These are phyloP conservation scores for Nycticebus coucang DNA, from an alignment of 2,113 vertebrate genomes.

Conservation along the genomic window DNA sequence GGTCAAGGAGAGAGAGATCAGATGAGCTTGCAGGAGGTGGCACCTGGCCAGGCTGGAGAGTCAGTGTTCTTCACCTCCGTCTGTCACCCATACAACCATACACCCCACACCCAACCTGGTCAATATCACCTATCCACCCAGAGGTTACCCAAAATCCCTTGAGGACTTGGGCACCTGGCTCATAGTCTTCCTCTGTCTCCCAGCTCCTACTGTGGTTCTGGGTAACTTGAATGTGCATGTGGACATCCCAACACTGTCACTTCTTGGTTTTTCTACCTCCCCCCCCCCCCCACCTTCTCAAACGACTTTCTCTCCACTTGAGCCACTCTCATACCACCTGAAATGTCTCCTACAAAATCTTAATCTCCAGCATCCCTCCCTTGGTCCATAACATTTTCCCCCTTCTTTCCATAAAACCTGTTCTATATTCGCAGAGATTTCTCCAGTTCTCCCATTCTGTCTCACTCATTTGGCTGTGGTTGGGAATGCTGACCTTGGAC, in stretches of 20 bases:
- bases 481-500: background rate
- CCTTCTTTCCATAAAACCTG: constrained; percentile 1
- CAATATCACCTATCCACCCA: background rate
- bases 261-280: background rate
- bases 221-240: background rate
- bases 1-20: background rate
- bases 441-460: background rate
- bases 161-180: background rate
- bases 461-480: background rate
- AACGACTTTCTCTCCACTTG: background rate
- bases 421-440: background rate
- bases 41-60: background rate
- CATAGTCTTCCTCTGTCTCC: background rate
- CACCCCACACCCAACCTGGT: background rate
- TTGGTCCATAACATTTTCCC: background rate
- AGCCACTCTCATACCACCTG: background rate
- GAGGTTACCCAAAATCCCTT: background rate
- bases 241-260: background rate
- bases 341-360: background rate
- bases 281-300: no score
- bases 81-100: background rate
- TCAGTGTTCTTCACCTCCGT: background rate
- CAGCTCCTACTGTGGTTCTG: background rate
- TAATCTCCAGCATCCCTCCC: background rate
- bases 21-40: background rate